Conservation (phyloP, 2,888 invertebrate species). For the Agrenia bidenticulata region DNA sequence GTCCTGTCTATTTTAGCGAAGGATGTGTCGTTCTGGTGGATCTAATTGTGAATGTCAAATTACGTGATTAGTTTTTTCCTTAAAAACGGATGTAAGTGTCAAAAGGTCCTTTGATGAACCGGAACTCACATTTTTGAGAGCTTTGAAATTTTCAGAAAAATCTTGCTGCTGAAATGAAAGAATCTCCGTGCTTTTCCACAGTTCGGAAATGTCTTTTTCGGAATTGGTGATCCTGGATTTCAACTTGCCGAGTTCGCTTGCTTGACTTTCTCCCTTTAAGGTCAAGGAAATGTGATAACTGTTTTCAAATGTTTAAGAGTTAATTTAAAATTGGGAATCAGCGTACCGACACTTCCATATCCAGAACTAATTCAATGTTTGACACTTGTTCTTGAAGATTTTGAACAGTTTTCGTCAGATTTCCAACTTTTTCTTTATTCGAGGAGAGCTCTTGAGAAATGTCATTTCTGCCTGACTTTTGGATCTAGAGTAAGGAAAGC, state of each 20-base stretch:
- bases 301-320: not conserved
- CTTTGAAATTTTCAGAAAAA: conserved; percentile 24
- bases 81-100: too few relatives aligned
- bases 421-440: conserved; percentile 31
- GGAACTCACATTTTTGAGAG: conserved; percentile 16
- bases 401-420: conserved; percentile 18
- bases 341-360: conserved; percentile 31
- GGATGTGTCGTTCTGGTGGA: conserved; percentile 40
- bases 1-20: conserved; percentile 30
- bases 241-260: conserved; percentile 26
- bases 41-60: conserved; percentile 9
- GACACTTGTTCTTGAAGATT: conserved; percentile 25
- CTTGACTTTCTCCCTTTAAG: not conserved
- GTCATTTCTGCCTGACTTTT: conserved; percentile 40
- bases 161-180: conserved; percentile 41
- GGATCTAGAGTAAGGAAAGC: conserved; percentile 36
- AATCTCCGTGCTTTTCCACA: conserved; percentile 47
- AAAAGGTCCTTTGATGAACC: too few relatives aligned
- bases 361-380: conserved; percentile 34
- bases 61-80: too few relatives aligned
- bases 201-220: conserved; percentile 38
- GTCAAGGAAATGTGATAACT: not conserved
- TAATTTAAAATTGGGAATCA: not conserved
- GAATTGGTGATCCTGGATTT: conserved; percentile 24
- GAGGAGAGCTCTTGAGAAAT: conserved; percentile 25